Percentiles rank a stretch among this genome's conserved stretches.
Evolutionary conservation across 1,140 invertebrate species (phyloP).

Genomic region (Melitaea cinxia): DNA sequence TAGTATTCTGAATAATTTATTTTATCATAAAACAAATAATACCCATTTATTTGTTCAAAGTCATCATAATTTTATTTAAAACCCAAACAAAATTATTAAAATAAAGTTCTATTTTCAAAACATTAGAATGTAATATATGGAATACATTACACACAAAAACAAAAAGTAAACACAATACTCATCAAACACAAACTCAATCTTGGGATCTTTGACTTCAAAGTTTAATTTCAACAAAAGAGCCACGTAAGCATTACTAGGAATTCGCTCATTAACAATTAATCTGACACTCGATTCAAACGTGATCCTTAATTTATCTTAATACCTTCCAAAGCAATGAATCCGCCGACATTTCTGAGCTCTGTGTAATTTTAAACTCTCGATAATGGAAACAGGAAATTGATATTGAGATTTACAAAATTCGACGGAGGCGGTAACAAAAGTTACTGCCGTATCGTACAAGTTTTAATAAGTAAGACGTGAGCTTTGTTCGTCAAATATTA

Average conservation of each 20-base stretch:
- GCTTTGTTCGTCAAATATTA: background rate
- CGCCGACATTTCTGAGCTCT: background rate
- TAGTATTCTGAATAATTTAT: too few species aligned
- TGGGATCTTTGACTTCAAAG: background rate
- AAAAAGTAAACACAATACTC: background rate
- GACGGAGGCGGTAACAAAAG: background rate
- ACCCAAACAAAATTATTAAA: too few species aligned
- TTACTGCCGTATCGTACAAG: background rate
- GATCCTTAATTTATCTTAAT: conserved; percentile 21
- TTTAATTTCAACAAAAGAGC: background rate
- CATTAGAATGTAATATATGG: too few species aligned
- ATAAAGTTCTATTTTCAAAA: too few species aligned
- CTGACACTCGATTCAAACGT: conserved; percentile 13
- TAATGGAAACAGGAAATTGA: conserved; percentile 15
- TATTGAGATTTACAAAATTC: conserved; percentile 3
- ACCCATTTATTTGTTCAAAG: too few species aligned
- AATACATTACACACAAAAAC: background rate
- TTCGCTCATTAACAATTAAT: conserved; percentile 21
- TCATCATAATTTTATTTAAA: too few species aligned
- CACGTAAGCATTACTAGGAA: background rate
- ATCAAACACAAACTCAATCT: background rate
- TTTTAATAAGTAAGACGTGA: conserved; percentile 2
- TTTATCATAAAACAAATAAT: too few species aligned
- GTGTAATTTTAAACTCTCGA: background rate
- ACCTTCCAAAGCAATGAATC: background rate